These are phyloP conservation scores for Clarias platycephalus DNA, from an alignment of 2,797 vertebrate species.

Conservation along the genomic window DNA sequence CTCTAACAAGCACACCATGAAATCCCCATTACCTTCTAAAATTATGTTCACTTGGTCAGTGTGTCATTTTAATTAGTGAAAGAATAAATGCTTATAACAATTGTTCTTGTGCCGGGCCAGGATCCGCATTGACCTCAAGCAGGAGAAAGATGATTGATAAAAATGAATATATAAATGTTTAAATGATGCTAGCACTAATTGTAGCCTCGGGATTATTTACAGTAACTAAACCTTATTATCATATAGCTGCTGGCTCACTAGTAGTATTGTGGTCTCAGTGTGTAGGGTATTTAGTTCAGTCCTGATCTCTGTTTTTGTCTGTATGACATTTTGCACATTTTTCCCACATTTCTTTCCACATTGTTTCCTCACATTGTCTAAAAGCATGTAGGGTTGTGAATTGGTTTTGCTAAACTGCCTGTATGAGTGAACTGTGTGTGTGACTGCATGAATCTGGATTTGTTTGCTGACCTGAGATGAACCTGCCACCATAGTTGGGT, in stretches of 20 bases:
- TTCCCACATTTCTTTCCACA: not conserved
- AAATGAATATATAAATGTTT: not conserved
- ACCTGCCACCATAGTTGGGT: not conserved
- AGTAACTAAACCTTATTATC: not conserved
- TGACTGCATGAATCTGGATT: not conserved
- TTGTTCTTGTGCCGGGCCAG: not conserved
- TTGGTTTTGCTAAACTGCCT: not conserved
- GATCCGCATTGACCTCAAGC: too few relatives aligned
- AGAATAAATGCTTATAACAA: not conserved
- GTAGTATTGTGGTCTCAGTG: not conserved
- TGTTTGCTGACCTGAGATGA: not conserved
- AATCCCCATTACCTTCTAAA: not conserved
- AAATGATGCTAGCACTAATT: not conserved
- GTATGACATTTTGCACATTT: not conserved
- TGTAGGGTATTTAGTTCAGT: not conserved
- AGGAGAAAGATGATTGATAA: not conserved
- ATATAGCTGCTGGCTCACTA: not conserved
- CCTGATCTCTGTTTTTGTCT: not conserved
- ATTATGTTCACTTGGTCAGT: not conserved
- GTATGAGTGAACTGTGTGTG: not conserved
- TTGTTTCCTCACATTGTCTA: not conserved
- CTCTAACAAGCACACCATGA: not conserved
- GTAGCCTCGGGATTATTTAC: not conserved
- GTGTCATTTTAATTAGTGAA: not conserved
- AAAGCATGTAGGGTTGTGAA: not conserved